Percentiles rank a stretch among this genome's conserved stretches.
phyloP scores from a whole-genome alignment of 2,113 vertebrate genomes.

The Festucalex cinctus region DNA sequence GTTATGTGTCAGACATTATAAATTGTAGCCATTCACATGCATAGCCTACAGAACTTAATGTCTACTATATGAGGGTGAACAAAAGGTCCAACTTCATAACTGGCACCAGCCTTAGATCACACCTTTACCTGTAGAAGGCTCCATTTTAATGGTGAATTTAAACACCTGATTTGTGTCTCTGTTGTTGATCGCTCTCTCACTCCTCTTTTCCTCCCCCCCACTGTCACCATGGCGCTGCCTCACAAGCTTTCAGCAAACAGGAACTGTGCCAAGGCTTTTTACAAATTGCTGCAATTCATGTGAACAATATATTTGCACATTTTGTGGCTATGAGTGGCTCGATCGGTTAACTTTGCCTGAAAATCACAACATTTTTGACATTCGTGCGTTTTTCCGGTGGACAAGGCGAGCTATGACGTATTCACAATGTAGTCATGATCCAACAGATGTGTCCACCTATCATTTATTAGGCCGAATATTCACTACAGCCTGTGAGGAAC shows the following conservation, averaged over 20 bases:
- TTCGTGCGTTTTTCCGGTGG: not conserved
- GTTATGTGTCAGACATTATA: not conserved
- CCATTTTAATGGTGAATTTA: not conserved
- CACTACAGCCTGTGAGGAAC: conserved; percentile 2
- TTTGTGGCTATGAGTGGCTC: conserved; percentile 6
- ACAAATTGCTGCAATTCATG: conserved; percentile 19
- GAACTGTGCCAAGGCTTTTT: not conserved
- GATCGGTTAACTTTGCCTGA: conserved; percentile 20
- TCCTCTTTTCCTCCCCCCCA: not conserved
- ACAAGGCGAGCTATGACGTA: not conserved
- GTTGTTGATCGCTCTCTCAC: not conserved
- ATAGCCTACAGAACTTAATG: not conserved
- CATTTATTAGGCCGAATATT: conserved; percentile 19
- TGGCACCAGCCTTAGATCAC: not conserved
- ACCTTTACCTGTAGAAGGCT: not conserved
- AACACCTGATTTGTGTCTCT: not conserved
- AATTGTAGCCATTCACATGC: not conserved
- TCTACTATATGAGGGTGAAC: not conserved
- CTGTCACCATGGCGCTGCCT: conserved; percentile 20
- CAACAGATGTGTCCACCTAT: conserved; percentile 28
- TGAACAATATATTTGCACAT: not conserved
- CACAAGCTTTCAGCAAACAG: conserved; percentile 38
- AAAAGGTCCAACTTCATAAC: not conserved
- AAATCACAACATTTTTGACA: conserved; percentile 9
- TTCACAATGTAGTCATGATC: conserved; percentile 8